Percentiles rank a stretch among this genome's conserved stretches.
Conservation (phyloP, 2,113 vertebrate genomes). For the Peromyscus californicus region DNA sequence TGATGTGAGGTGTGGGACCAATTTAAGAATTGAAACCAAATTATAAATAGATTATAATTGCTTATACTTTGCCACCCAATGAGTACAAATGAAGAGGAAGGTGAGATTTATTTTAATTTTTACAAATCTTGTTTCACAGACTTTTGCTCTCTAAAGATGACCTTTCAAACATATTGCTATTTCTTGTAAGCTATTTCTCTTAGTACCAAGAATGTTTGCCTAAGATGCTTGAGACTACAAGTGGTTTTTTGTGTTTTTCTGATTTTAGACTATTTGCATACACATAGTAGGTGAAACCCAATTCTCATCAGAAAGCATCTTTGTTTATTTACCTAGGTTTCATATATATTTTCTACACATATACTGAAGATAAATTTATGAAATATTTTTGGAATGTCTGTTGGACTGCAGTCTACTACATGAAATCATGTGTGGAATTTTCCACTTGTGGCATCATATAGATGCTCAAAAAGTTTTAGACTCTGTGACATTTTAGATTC, state of each 20-base stretch:
- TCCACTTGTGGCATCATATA: neutral
- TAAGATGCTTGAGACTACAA: neutral
- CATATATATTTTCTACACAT: neutral
- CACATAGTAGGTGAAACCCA: neutral
- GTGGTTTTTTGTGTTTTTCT: neutral
- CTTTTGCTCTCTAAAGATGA: conserved; percentile 4
- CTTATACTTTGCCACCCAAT: neutral
- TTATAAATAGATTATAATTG: neutral
- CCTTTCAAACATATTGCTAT: neutral
- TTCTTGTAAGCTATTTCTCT: neutral
- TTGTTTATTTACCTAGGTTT: neutral
- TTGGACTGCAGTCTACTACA: neutral
- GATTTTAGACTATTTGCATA: neutral
- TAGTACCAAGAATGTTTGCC: neutral
- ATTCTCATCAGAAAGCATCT: neutral
- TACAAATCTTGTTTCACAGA: neutral
- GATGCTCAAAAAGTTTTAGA: neutral
- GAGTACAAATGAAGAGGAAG: neutral
- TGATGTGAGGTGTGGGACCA: neutral
- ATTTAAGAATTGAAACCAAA: conserved; percentile 49
- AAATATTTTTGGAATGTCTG: neutral
- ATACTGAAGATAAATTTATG: neutral
- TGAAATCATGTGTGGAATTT: neutral
- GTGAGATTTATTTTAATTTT: neutral
- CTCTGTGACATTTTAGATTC: neutral